These are phyloP conservation scores for Drosophila fulvimacula DNA, from an alignment of 2,888 invertebrate genomes.

Conservation along the genomic window DNA sequence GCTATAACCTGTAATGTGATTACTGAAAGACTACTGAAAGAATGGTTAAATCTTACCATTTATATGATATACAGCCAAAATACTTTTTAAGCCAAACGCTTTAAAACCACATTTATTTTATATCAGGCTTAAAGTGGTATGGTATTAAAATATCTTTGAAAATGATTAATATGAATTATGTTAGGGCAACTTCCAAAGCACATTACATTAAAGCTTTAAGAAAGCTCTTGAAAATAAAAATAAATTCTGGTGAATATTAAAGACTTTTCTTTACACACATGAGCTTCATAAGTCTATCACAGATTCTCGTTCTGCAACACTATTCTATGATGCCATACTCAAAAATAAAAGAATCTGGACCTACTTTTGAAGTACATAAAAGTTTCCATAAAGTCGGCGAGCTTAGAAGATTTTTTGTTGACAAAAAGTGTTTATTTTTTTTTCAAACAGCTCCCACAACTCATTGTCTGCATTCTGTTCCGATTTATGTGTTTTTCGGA, in stretches of 20 bases:
- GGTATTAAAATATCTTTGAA: too few relatives aligned
- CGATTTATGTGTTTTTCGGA: slow-evolving; percentile 15
- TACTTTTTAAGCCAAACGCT: too few relatives aligned
- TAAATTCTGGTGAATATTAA: too few relatives aligned
- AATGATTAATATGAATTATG: too few relatives aligned
- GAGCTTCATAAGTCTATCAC: not conserved
- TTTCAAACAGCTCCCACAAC: not conserved
- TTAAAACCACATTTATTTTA: too few relatives aligned
- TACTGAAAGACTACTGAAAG: not conserved
- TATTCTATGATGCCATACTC: not conserved
- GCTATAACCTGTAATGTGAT: too few relatives aligned
- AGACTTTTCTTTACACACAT: not conserved
- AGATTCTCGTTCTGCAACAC: not conserved
- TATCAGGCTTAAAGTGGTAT: too few relatives aligned
- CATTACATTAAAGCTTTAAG: too few relatives aligned
- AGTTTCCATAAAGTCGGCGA: not conserved
- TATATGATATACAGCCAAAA: too few relatives aligned
- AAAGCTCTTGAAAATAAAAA: not conserved
- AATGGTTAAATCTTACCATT: too few relatives aligned
- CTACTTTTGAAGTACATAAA: not conserved
- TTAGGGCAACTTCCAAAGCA: too few relatives aligned
- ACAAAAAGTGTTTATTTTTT: not conserved
- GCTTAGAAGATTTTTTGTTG: not conserved
- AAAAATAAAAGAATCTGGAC: not conserved
- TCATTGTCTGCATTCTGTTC: slow-evolving; percentile 4